Evolutionary conservation across 2,888 invertebrate genomes (phyloP).

Genomic region (Pinctada fucata): DNA sequence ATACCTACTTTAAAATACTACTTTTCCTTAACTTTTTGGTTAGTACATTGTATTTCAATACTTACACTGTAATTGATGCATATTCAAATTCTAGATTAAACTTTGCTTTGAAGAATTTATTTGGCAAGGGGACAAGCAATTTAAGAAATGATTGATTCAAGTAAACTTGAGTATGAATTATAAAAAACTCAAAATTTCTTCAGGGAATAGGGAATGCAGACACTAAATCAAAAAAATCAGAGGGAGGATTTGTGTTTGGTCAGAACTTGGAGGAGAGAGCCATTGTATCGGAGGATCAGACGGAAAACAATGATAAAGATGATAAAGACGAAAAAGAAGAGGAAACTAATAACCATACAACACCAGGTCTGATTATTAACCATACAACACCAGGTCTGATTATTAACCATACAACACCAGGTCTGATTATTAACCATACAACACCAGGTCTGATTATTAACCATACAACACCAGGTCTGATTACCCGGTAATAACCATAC

Average conservation of each 20-base stretch:
- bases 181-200: not conserved
- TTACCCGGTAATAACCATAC: not conserved
- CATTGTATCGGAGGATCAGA: slow-evolving; percentile 18
- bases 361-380: too few species aligned
- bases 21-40: not conserved
- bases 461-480: too few species aligned
- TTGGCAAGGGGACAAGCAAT: too few species aligned
- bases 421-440: not conserved
- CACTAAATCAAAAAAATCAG: slow-evolving; percentile 39
- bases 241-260: slow-evolving; percentile 87
- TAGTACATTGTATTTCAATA: not conserved
- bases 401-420: not conserved
- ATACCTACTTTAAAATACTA: too few species aligned
- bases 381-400: too few species aligned
- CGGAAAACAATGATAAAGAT: slow-evolving; percentile 27
- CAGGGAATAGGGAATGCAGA: slow-evolving; percentile 40
- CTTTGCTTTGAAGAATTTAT: too few species aligned
- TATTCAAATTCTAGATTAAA: too few species aligned
- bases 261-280: slow-evolving; percentile 93
- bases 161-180: too few species aligned
- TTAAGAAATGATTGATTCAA: too few species aligned
- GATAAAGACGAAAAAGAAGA: slow-evolving; percentile 20
- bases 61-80: too few species aligned
- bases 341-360: not conserved
- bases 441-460: too few species aligned